Conservation (phyloP, 2,113 vertebrate species). For the Silurus asotus region DNA sequence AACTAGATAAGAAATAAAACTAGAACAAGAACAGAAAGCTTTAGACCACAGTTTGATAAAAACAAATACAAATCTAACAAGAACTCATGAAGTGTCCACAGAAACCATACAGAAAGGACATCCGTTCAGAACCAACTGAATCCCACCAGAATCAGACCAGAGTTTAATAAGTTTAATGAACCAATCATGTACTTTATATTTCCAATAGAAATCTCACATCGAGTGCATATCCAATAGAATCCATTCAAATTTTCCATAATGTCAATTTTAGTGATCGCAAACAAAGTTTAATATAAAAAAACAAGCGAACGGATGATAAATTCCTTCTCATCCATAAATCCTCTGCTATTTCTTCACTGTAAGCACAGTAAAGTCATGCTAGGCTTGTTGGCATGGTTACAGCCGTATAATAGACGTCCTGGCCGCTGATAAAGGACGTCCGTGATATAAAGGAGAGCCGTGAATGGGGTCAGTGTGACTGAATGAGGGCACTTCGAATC, state of each 20-base stretch:
- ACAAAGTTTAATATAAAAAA: not conserved
- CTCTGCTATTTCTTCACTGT: slow-evolving; percentile 56
- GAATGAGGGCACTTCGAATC: slow-evolving; percentile 13
- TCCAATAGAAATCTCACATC: not conserved
- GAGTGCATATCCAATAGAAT: not conserved
- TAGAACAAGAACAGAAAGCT: too few relatives aligned
- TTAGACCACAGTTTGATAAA: too few relatives aligned
- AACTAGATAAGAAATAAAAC: too few relatives aligned
- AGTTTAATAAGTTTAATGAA: not conserved
- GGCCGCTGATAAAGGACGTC: slow-evolving; percentile 30
- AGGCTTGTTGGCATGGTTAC: slow-evolving; percentile 41
- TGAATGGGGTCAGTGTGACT: slow-evolving; percentile 32
- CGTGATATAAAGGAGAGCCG: not conserved
- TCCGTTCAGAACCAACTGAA: not conserved
- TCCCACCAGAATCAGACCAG: not conserved
- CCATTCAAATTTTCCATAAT: not conserved
- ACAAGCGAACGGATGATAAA: too few relatives aligned
- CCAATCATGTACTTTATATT: not conserved
- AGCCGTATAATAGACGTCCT: slow-evolving; percentile 17
- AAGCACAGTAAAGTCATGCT: slow-evolving; percentile 44
- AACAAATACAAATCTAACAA: too few relatives aligned
- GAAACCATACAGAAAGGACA: too few relatives aligned
- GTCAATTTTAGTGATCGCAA: not conserved
- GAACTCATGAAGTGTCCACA: too few relatives aligned
- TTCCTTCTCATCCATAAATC: slow-evolving; percentile 54